Evolutionary conservation across 2,888 invertebrate species (phyloP).

Genomic region (Papilio demoleus): DNA sequence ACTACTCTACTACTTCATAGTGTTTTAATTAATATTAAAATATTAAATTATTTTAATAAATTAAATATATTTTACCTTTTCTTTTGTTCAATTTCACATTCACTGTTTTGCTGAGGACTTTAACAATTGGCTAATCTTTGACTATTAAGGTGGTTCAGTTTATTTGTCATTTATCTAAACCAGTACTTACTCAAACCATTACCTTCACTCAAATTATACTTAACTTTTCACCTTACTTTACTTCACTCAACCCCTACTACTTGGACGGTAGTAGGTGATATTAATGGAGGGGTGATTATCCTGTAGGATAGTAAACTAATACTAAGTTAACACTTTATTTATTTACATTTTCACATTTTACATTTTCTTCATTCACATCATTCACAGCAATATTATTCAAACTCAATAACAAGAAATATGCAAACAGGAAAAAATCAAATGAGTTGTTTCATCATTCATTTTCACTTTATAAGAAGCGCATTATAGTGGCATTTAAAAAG

Average conservation of each 20-base stretch:
- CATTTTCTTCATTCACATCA: too few species aligned
- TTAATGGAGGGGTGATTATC: neutral
- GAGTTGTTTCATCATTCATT: too few species aligned
- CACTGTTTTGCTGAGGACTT: neutral
- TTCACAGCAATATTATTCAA: neutral
- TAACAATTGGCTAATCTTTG: conserved; percentile 6
- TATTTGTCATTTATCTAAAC: neutral
- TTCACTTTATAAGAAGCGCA: neutral
- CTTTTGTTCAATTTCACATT: conserved; percentile 33
- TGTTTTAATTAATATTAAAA: too few species aligned
- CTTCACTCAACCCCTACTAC: neutral
- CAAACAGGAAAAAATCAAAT: neutral
- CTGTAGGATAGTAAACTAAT: neutral
- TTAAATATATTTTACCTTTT: too few species aligned
- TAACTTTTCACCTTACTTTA: too few species aligned
- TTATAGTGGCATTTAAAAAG: conserved; percentile 1
- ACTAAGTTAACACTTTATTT: neutral
- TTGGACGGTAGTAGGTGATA: neutral
- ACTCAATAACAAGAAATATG: too few species aligned
- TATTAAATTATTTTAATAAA: too few species aligned
- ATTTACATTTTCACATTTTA: too few species aligned
- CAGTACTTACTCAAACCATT: neutral
- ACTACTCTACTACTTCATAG: conserved; percentile 32
- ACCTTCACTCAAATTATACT: neutral
- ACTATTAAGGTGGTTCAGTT: conserved; percentile 12